Conservation (phyloP, 2,797 vertebrate species). For the Podarcis siculus region DNA sequence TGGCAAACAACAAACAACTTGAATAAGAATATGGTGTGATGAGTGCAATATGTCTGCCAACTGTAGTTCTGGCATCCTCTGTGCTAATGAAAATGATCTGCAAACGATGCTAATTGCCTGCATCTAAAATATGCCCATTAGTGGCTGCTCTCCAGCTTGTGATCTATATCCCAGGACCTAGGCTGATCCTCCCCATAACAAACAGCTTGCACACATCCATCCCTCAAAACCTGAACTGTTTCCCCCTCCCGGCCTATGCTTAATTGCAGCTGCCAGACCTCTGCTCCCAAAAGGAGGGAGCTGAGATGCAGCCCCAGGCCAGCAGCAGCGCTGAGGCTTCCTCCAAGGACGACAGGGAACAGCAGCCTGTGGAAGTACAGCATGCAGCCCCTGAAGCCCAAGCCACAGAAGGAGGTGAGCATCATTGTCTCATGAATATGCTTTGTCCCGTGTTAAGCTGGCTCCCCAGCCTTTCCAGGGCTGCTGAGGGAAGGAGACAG, state of each 20-base stretch:
- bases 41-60: constrained; percentile 12
- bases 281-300: constrained; percentile 48
- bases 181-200: neutral
- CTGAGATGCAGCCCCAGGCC: constrained; percentile 39
- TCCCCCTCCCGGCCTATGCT: neutral
- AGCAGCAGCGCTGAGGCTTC: neutral
- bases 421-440: too few species aligned
- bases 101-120: constrained; percentile 20
- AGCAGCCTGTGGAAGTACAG: constrained; percentile 27
- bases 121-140: constrained; percentile 24
- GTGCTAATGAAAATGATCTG: constrained; percentile 1
- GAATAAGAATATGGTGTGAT: neutral
- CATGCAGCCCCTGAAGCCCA: constrained; percentile 46
- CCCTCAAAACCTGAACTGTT: constrained; percentile 5
- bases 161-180: neutral
- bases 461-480: neutral
- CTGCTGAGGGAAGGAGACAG: neutral
- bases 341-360: constrained; percentile 1
- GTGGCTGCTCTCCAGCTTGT: constrained; percentile 9
- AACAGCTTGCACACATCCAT: neutral
- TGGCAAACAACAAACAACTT: constrained; percentile 3
- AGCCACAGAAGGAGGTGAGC: constrained; percentile 14
- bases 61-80: neutral
- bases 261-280: constrained; percentile 55
- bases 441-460: too few species aligned